These are phyloP conservation scores for Pelmatolapia mariae DNA, from an alignment of 2,113 vertebrate genomes.

Conservation along the genomic window DNA sequence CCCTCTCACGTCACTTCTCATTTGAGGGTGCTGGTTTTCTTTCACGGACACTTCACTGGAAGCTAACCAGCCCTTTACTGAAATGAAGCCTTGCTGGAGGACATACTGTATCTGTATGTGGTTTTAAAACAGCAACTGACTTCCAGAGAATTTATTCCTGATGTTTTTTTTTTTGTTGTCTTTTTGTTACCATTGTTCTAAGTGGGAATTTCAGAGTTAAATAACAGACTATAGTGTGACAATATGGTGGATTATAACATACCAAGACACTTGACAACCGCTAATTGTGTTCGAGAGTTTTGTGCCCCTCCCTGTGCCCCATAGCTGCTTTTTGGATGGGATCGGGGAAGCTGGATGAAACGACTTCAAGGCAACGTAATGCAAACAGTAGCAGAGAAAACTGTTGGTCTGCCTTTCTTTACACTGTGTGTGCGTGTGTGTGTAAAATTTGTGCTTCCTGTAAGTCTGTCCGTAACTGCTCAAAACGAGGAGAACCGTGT, in stretches of 20 bases:
- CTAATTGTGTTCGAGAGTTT: conserved; percentile 39
- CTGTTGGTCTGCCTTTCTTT: conserved; percentile 6
- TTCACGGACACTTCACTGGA: conserved; percentile 17
- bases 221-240: conserved; percentile 53
- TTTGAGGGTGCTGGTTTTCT: neutral
- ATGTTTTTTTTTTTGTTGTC: conserved; percentile 55
- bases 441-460: conserved; percentile 6
- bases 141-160: conserved; percentile 59
- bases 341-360: neutral
- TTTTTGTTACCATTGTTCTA: conserved; percentile 67
- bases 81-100: conserved; percentile 23
- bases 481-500: conserved; percentile 8
- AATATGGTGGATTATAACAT: conserved; percentile 56
- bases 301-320: conserved; percentile 52
- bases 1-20: conserved; percentile 6
- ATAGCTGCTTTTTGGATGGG: conserved; percentile 13
- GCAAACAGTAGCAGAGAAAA: conserved; percentile 24
- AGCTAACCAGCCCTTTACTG: neutral
- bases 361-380: neutral
- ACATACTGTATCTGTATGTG: conserved; percentile 44
- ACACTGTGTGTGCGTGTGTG: neutral
- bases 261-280: conserved; percentile 21
- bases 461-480: conserved; percentile 20
- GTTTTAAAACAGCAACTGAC: conserved; percentile 53
- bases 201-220: conserved; percentile 60